Evolutionary conservation across 2,113 vertebrate genomes (phyloP).

Genomic region (Mionectes macconnelli): DNA sequence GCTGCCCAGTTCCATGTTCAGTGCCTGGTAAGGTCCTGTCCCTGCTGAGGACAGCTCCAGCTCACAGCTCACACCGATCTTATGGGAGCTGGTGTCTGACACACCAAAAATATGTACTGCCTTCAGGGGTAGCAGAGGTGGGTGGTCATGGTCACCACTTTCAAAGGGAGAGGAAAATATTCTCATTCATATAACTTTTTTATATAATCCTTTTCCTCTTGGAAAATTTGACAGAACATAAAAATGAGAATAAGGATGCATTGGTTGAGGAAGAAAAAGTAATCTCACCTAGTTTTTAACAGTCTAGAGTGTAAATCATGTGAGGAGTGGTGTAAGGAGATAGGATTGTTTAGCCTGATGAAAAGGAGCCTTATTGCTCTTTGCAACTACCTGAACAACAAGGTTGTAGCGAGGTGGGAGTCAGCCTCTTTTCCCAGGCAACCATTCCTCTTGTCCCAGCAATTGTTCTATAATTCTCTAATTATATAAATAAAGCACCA

Average conservation of each 20-base stretch:
- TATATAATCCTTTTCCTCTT: neutral
- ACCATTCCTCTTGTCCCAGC: neutral
- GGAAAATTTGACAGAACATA: neutral
- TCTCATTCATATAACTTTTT: neutral
- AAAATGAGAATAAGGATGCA: neutral
- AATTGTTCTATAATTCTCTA: neutral
- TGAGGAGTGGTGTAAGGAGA: neutral
- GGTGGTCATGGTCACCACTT: rapidly evolving
- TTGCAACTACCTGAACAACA: neutral
- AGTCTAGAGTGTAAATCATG: neutral
- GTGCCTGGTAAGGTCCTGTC: neutral
- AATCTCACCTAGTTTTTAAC: neutral
- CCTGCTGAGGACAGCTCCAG: neutral
- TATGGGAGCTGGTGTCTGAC: rapidly evolving
- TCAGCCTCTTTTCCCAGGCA: neutral
- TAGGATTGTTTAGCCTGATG: neutral
- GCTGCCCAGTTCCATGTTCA: rapidly evolving
- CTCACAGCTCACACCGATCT: rapidly evolving
- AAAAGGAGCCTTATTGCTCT: neutral
- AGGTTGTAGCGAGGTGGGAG: rapidly evolving
- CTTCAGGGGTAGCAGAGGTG: neutral
- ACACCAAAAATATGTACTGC: neutral
- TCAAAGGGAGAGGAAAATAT: neutral
- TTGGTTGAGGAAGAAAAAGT: neutral
- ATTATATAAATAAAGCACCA: neutral